Evolutionary conservation across 2,113 vertebrate species (phyloP), one percentile per base, ranked within the genome.

Genomic region (Vulpes vulpes): DNA sequence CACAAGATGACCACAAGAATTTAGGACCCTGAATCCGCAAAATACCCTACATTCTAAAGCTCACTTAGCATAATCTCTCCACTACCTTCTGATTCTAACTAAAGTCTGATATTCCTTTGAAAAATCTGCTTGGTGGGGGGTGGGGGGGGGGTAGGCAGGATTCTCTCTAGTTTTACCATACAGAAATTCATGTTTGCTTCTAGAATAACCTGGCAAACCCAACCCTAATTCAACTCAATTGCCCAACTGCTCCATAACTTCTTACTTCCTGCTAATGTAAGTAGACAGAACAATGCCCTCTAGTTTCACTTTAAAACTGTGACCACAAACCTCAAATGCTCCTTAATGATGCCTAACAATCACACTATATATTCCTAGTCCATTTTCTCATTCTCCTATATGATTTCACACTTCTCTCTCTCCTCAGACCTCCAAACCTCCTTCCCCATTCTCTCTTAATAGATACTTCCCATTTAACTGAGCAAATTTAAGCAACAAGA

Each of bases 281-380:
- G n/a, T 74, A 83, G 17, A 79, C 30, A 90, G 53, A 86, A 82
- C 43, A n/a, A 5, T 38, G 49, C 12, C 55, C 11, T 80, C 57
- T 91, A 71, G 71, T 78, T 89, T 89, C 55, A 90, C n/a, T 79
- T 96, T 94, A 85, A 94, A 94, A 78, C 32, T 16, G 49, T 55
- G 23, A 73, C 23, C n/a, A 81, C 49, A 60, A 87, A 73, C 43
- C 32, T 55, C 86, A 71, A 93, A 53, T 60, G 11, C 43, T 25
- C 32, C 51, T 89, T 51, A 73, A 81, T 49, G 22, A 89, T 96
- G 59, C 17, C n/a, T 69, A 67, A 51, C 11, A 93, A 59, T 79
- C 19, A 64, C 38, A 80, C 14, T 19, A 16, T 38, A 74, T 38
- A 84, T 84, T 38, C 60, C 38, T 84, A 25, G 14, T 53, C 14